Base-by-base conservation (phyloP, 2,113 vertebrate genomes). In the Illadopsis cleaveri region DNA sequence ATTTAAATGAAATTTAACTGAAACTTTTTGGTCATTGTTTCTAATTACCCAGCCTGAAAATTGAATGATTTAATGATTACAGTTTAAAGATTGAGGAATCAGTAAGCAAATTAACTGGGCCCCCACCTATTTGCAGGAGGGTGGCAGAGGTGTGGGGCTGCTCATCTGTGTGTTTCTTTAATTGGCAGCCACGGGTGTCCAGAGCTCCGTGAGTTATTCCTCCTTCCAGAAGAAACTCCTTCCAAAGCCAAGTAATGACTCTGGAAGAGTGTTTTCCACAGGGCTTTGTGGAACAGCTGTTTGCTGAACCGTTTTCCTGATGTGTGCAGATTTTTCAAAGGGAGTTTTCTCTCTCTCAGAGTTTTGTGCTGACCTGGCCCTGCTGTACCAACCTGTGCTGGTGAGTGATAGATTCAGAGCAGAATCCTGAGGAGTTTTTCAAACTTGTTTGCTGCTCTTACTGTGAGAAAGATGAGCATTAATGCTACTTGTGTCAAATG, bases 231-330 rank as follows among this genome's bases (percentile, higher is more conserved):
- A 71, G 25, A 80, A 42, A 25, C 64, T 83, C 50, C 69, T 79
- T 87, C 70, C 86, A 79, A 53, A 87, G 53, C 70, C 5, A 4
- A 82, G 56, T 68, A 65, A 81, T 47, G 61, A 57, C 78, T 57
- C 62, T 85, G 81, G 61, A 72, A 51, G 69, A 82, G 54, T 4
- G 2, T 80, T 95, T 91, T 92, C 88, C 19, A 0, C 0, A 16
- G 65, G 81, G 83, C 37, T 96, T 87, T 93, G 79, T 68, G 69
- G 48, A 75, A 38, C 75, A 90, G 94, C 85, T 86, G 71, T 20
- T 93, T 61, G 58, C 58, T 12, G 33, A 71, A 38, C 70, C 33
- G 2, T 25, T 76, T 95, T 85, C 82, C 75, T 82, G 45, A 73
- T 28, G 50, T 0, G 15, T 72, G 79, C 50, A 62, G 0, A 48